Evolutionary conservation across 2,888 invertebrate species (phyloP).

Genomic region (Callinectes sapidus): DNA sequence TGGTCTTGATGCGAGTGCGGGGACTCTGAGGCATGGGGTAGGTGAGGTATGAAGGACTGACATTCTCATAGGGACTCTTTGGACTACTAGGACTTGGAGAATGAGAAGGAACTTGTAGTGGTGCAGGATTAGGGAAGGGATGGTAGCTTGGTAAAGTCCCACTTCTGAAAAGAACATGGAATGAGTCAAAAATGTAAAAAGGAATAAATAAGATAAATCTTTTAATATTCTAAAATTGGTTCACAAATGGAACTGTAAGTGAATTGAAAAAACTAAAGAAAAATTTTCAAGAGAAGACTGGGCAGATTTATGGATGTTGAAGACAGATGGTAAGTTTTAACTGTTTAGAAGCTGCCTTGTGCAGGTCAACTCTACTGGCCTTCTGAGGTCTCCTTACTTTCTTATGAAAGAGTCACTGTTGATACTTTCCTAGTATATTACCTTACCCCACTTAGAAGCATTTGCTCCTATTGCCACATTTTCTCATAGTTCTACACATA

Average conservation of each 20-base stretch:
- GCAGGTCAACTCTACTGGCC: no score
- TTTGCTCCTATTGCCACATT: no score
- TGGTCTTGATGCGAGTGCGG: slow-evolving; percentile 75
- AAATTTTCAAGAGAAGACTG: no score
- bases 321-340: no score
- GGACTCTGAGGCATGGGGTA: slow-evolving; percentile 75
- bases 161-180: slow-evolving; percentile 59
- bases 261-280: neutral
- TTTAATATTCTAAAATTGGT: neutral
- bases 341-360: no score
- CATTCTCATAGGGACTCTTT: slow-evolving; percentile 73
- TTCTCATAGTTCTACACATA: no score
- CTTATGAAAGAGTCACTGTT: no score
- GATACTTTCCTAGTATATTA: no score
- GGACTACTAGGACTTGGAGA: slow-evolving; percentile 66
- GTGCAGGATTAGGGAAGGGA: slow-evolving; percentile 60
- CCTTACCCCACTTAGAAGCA: no score
- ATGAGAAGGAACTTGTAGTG: slow-evolving; percentile 72
- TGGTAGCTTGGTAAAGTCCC: slow-evolving; percentile 58
- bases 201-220: neutral
- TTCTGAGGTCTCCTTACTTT: no score
- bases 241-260: neutral
- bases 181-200: neutral
- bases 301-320: no score
- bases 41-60: slow-evolving; percentile 72